Evolutionary conservation across 1,140 invertebrate genomes (phyloP), one percentile per base, ranked within the genome.

Genomic region (Solenopsis fugax): DNA sequence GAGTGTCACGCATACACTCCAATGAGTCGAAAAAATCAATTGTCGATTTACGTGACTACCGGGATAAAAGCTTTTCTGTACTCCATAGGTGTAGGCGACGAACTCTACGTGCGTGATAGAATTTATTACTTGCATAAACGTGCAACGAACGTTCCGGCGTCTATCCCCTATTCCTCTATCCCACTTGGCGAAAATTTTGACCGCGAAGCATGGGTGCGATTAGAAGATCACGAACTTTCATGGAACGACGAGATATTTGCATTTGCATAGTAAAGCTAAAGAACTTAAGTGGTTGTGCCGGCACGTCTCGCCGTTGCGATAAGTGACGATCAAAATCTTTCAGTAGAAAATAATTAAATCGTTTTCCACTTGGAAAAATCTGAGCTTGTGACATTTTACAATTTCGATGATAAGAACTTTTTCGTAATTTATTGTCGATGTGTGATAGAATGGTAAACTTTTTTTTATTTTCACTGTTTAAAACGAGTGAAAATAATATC

Each of bases 261-360:
- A 87, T 85, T 72, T 73, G 41, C 65, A 64, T 82, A 45, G 56
- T 81, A 81, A 86, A 54, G 45, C 34, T 60, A n/a, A 81, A 71
- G 76, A 82, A 81, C 45, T 86, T 86, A 41, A 69, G 6, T 58
- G 52, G 29, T 69, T 81, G 76, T 54, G 64, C 45, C 16, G 41
- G 50, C 62, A 67, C 75, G 52, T 69, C 24, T 56, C 18, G 1
- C n/a, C 4, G 24, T 52, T 54, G 24, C 54, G 50, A 48, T 84
- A 71, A 80, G n/a, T 45, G n/a, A 18, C 4, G 54, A n/a, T 60
- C n/a, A 24, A 58, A 58, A 58, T 52, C n/a, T 50, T 34, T 0
- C 9, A 12, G 2, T 6, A 41, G 29, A 1, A 37, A 50, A 77
- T 58, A 60, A 9, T 52, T 10, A 58, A 80, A 81, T 58, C 6